Evolutionary conservation across 1,140 invertebrate species (phyloP), one percentile per base, ranked within the genome.

Genomic region (Zeugodacus cucurbitae): DNA sequence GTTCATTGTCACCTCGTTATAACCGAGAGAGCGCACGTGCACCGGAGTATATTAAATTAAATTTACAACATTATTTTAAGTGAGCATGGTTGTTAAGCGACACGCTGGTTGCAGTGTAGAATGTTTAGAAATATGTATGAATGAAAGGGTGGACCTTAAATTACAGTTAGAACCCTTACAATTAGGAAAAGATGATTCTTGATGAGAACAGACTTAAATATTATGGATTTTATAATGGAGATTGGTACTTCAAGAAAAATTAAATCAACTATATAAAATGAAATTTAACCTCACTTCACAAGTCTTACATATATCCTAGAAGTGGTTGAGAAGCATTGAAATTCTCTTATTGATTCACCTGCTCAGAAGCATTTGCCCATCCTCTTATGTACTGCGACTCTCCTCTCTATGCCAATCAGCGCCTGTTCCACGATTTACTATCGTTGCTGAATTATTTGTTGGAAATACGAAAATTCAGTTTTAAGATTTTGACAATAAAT

Each of bases 31-130:
- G n/a, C 17, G 34, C 20, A 74, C 67, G 67, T 74, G 67, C 34
- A 74, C 32, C n/a, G 17, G 67, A 74, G 67, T 74, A 17, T 41
- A 74, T 74, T 74, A 74, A 74, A 74, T 74, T 74, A 41, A 74
- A 74, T 74, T 74, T 74, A 6, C 67, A 74, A 32, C 67, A 22
- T 74, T 34, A 37, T 74, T 74, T 32, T 41, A 74, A 74, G 67
- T 62, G 58, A 62, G n/a, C 34, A 41, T n/a, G 34, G 67, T 34
- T 74, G 20, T 14, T 22, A 17, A 54, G 48, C 26, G 14, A 67
- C 26, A 1, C 14, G 62, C 29, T 17, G 48, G 48, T 32, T 67
- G 14, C 11, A 4, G 17, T 26, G 1, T 64, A 7, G 11, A 26
- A 29, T 64, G 11, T 32, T 4, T 32, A 14, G 10, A 32, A 17